Base-by-base conservation (phyloP, 2,113 vertebrate genomes). In the Apaloderma vittatum region DNA sequence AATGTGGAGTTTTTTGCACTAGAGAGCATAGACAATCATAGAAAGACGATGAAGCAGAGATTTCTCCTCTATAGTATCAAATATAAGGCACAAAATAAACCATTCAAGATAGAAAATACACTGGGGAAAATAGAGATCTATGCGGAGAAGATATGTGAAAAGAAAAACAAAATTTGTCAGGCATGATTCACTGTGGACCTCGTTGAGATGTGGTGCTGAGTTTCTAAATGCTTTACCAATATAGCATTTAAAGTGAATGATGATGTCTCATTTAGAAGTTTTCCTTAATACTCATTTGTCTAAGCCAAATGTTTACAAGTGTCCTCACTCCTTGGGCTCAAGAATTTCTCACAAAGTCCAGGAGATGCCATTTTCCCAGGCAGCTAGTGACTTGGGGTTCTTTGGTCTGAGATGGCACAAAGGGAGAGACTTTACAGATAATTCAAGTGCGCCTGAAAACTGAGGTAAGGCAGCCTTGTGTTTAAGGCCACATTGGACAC, bases 361-460 rank as follows among this genome's bases (percentile, higher is more conserved):
- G 52, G n/a, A 79, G 18, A 34, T 20, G 26, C 24, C 9, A 51
- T 81, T 86, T 94, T n/a, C 20, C 11, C 26, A 15, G 22, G 15
- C 2, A 2, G 34, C 8, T 11, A 9, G 7, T 45, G 24, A 9
- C 8, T 79, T 0, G 0, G 11, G 6, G 6, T 70, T 22, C 37
- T 87, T 76, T 20, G 15, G 4, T 46, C 70, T 80, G 23, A 63
- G 40, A 46, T 2, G 2, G 29, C 40, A 22, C 10, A 48, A 63
- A 71, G 7, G 34, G 16, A 71, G 22, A 67, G 5, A 11, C 1
- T 83, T 86, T 62, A 72, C 45, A 51, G 20, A 8, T 63, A 48
- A 18, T 13, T 72, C 36, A 73, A 54, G 6, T 7, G 6, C 2
- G 0, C 9, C 19, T 72, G 57, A 68, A 59, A 93, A 51, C 19